Conservation (phyloP, 1,140 invertebrate species). For the Caenorhabditis remanei region DNA sequence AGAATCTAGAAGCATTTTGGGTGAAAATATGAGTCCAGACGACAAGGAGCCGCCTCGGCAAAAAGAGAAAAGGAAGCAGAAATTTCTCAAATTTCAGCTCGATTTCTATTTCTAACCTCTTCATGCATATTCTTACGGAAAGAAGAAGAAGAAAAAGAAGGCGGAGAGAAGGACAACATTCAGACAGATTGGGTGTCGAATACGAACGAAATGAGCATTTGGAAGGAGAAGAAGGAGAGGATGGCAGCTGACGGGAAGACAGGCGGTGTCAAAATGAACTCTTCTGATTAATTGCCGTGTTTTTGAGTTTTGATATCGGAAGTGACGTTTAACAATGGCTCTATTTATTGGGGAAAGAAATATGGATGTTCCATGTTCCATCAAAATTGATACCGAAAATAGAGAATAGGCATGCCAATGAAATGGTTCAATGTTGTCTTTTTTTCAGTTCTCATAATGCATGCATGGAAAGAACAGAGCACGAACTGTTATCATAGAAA, state of each 20-base stretch:
- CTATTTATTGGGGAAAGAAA: too few relatives aligned
- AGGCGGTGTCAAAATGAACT: constrained; percentile 33
- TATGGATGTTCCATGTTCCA: too few relatives aligned
- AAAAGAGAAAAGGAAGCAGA: neutral
- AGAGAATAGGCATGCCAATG: neutral
- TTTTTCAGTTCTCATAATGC: too few relatives aligned
- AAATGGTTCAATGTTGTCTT: neutral
- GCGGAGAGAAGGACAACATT: constrained; percentile 2
- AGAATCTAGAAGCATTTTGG: constrained; percentile 1
- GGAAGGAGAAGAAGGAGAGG: neutral
- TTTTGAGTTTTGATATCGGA: constrained; percentile 22
- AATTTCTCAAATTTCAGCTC: constrained; percentile 55
- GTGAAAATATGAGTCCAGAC: constrained; percentile 44
- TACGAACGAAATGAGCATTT: constrained; percentile 10
- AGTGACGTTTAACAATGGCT: neutral
- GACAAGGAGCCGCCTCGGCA: constrained; percentile 3
- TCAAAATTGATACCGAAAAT: too few relatives aligned
- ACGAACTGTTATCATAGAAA: too few relatives aligned
- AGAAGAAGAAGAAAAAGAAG: neutral
- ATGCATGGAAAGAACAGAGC: too few relatives aligned
- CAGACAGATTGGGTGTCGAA: constrained; percentile 52
- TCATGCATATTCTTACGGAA: neutral
- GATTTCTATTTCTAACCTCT: constrained; percentile 54
- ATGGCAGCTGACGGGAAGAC: constrained; percentile 28
- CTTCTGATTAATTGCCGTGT: constrained; percentile 44